These are phyloP conservation scores for Drepanosiphum platanoidis DNA, from an alignment of 2,888 invertebrate genomes.

Conservation along the genomic window DNA sequence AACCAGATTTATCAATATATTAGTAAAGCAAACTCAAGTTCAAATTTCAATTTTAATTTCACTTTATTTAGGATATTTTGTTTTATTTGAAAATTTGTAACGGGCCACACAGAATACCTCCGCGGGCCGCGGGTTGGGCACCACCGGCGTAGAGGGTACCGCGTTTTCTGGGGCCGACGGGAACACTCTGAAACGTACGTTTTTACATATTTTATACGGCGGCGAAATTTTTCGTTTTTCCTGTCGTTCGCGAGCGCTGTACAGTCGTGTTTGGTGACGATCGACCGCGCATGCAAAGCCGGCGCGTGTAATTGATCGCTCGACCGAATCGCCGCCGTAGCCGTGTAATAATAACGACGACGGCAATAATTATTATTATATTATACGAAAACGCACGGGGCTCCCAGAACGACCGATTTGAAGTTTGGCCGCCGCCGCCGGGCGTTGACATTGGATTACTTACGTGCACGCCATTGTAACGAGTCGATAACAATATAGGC, in stretches of 20 bases:
- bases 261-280: not conserved
- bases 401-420: slow-evolving; percentile 29
- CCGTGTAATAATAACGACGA: not conserved
- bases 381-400: not conserved
- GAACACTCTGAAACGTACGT: no score
- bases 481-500: not conserved
- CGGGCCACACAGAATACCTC: no score
- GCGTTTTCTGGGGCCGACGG: no score
- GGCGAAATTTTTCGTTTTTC: no score
- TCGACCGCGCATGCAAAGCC: not conserved
- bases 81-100: no score
- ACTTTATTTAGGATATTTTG: no score
- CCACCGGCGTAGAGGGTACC: no score
- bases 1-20: no score
- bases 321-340: slow-evolving; percentile 21
- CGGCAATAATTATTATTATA: not conserved
- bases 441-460: slow-evolving; percentile 8
- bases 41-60: no score
- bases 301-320: slow-evolving; percentile 12
- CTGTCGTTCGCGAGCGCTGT: not conserved
- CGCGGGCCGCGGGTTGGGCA: no score
- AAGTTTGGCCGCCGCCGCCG: not conserved
- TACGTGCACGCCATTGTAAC: not conserved
- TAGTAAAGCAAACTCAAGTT: no score
- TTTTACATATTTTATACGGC: no score